phyloP scores from a whole-genome alignment of 2,113 vertebrate species.

The Nibea coibor region DNA sequence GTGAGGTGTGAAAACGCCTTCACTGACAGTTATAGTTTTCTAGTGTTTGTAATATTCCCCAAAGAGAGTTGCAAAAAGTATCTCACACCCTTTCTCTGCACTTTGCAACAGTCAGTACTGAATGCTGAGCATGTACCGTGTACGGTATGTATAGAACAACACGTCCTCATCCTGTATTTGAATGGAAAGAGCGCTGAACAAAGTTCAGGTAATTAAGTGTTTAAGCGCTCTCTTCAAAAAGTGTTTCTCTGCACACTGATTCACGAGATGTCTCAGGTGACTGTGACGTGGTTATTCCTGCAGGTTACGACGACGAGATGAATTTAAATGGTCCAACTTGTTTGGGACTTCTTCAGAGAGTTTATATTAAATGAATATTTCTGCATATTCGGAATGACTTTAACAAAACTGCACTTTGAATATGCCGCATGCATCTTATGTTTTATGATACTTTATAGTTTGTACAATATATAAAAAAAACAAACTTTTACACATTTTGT shows the following conservation, averaged over 20 bases:
- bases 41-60: background rate
- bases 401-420: slow-evolving; percentile 1
- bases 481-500: background rate
- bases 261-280: background rate
- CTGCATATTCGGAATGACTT: background rate
- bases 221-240: background rate
- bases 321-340: slow-evolving; percentile 1
- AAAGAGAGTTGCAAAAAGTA: background rate
- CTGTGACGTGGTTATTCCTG: background rate
- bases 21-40: background rate
- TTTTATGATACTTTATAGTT: background rate
- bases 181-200: background rate
- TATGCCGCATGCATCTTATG: background rate
- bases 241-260: background rate
- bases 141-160: no score
- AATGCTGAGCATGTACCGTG: no score
- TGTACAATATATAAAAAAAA: background rate
- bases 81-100: background rate
- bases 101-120: no score
- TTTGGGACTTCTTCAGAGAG: background rate
- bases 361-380: background rate
- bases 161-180: no score
- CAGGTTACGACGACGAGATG: background rate
- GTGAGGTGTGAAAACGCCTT: background rate
- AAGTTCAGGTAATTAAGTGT: background rate